phyloP scores from a whole-genome alignment of 2,888 invertebrate species.

The Calliphora vomitoria region DNA sequence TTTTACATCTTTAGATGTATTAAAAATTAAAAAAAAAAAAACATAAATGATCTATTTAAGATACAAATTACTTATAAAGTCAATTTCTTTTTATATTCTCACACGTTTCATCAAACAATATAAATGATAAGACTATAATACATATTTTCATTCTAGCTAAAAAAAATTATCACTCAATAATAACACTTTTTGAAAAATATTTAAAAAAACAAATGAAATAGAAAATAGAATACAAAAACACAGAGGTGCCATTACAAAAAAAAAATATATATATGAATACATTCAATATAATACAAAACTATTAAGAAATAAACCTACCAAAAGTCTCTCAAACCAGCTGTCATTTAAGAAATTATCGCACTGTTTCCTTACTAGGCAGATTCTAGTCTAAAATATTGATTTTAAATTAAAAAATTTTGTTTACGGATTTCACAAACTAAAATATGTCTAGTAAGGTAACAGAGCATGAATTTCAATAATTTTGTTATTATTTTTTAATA shows the following conservation, averaged over 20 bases:
- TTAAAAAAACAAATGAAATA: background rate
- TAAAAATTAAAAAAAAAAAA: background rate
- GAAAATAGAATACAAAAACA: background rate
- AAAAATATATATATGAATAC: background rate
- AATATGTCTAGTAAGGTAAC: too few species aligned
- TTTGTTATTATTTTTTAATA: too few species aligned
- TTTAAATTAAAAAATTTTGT: too few species aligned
- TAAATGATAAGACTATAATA: background rate
- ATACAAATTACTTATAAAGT: background rate
- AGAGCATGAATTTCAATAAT: too few species aligned
- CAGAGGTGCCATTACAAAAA: constrained; percentile 32
- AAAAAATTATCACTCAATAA: background rate
- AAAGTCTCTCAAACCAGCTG: background rate
- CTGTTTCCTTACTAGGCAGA: too few species aligned
- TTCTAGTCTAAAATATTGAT: too few species aligned
- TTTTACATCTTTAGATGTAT: constrained; percentile 34
- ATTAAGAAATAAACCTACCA: background rate
- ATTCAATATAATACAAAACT: background rate
- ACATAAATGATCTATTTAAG: background rate
- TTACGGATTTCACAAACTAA: too few species aligned
- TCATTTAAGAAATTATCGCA: too few species aligned
- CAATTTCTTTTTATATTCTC: constrained; percentile 7
- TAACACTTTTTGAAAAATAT: too few species aligned
- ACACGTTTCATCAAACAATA: background rate
- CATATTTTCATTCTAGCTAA: background rate